These are phyloP conservation scores for Laothoe populi DNA, from an alignment of 2,888 invertebrate genomes.

Conservation along the genomic window DNA sequence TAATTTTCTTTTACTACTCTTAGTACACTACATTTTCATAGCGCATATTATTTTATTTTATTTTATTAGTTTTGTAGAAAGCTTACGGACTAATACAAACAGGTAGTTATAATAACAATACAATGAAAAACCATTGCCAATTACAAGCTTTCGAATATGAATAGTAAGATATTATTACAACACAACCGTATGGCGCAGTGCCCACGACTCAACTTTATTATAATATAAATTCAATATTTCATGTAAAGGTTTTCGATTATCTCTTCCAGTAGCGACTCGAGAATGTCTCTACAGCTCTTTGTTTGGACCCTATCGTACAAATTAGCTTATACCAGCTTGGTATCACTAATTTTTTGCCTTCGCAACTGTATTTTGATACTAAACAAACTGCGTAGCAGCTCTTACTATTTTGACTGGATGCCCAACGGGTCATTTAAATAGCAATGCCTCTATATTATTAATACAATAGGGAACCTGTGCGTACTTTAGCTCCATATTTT, in stretches of 20 bases:
- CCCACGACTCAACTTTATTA: too few species aligned
- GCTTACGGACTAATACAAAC: too few species aligned
- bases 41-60: too few species aligned
- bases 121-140: too few species aligned
- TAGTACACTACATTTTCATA: too few species aligned
- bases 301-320: slow-evolving; percentile 12
- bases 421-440: slow-evolving; percentile 14
- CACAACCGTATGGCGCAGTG: too few species aligned
- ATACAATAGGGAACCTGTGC: neutral
- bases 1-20: too few species aligned
- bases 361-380: slow-evolving; percentile 21
- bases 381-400: slow-evolving; percentile 18
- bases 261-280: neutral
- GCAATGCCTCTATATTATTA: neutral
- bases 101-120: too few species aligned
- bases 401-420: slow-evolving; percentile 14
- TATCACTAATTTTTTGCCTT: slow-evolving; percentile 24
- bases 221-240: too few species aligned
- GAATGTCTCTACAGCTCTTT: neutral
- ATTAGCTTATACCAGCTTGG: slow-evolving; percentile 10
- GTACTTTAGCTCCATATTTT: slow-evolving; percentile 8
- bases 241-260: neutral
- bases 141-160: too few species aligned
- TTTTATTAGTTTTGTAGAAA: too few species aligned
- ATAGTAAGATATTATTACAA: too few species aligned